A percentile compares a stretch with the other conserved stretches of the same genome.
phyloP scores from a whole-genome alignment of 1,140 invertebrate species.

The Dendrolimus kikuchii region DNA sequence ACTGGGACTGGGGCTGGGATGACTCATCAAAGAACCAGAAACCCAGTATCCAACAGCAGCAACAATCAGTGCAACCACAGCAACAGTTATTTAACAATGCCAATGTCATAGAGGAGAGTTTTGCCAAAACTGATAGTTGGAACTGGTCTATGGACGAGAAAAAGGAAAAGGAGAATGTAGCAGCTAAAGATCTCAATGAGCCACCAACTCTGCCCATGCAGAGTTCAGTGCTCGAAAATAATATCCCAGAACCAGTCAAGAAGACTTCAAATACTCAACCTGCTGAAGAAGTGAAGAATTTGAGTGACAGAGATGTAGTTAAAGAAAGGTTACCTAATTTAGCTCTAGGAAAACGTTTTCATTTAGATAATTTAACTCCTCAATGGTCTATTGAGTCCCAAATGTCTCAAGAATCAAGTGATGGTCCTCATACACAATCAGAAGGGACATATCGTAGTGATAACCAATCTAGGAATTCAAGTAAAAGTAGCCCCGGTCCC shows the following conservation, averaged over 20 bases:
- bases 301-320: constrained; percentile 55
- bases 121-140: constrained; percentile 56
- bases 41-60: constrained; percentile 7
- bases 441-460: constrained; percentile 74
- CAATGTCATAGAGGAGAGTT: constrained; percentile 67
- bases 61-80: constrained; percentile 20
- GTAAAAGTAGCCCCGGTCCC: constrained; percentile 58
- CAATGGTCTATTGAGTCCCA: constrained; percentile 77
- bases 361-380: constrained; percentile 69
- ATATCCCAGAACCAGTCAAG: constrained; percentile 16
- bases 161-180: constrained; percentile 28
- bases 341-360: constrained; percentile 54
- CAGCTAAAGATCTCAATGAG: constrained; percentile 12
- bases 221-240: constrained; percentile 21
- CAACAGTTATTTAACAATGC: constrained; percentile 45
- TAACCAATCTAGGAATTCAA: constrained; percentile 72
- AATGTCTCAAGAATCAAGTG: constrained; percentile 75
- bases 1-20: constrained; percentile 70
- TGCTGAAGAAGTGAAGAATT: constrained; percentile 43
- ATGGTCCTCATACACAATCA: constrained; percentile 69
- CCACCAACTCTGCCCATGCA: constrained; percentile 9
- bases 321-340: constrained; percentile 58
- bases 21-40: constrained; percentile 38
- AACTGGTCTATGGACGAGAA: constrained; percentile 64
- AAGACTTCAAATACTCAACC: constrained; percentile 21